Evolutionary conservation across 2,888 invertebrate genomes (phyloP).

Genomic region (Falcaria lacertinaria): DNA sequence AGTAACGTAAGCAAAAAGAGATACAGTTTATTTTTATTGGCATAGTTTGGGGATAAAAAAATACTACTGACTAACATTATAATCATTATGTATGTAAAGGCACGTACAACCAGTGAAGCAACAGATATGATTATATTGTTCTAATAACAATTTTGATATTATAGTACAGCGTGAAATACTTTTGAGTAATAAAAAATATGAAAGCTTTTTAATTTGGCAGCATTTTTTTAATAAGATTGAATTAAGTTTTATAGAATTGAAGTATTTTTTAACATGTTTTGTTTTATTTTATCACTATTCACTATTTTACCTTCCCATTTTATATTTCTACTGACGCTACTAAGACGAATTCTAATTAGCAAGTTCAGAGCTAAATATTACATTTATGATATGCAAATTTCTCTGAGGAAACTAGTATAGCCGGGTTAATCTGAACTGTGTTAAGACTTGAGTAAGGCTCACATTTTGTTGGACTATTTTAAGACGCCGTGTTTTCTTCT

Average conservation of each 20-base stretch:
- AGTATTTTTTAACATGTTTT: too few species aligned
- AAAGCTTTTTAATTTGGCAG: too few species aligned
- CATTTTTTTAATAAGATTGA: too few species aligned
- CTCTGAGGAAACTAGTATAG: constrained; percentile 37
- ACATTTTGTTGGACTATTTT: constrained; percentile 22
- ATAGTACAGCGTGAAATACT: too few species aligned
- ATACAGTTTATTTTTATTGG: not conserved
- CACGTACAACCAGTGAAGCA: too few species aligned
- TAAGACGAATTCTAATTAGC: constrained; percentile 72
- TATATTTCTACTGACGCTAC: constrained; percentile 43
- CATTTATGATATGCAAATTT: constrained; percentile 78
- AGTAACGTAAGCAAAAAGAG: constrained; percentile 41
- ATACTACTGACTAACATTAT: not conserved
- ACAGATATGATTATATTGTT: too few species aligned
- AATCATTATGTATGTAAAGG: too few species aligned
- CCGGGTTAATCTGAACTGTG: constrained; percentile 47
- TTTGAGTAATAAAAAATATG: too few species aligned
- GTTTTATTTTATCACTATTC: too few species aligned
- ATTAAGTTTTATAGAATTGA: too few species aligned
- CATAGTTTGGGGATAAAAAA: not conserved
- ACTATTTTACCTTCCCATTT: not conserved
- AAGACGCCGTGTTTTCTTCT: constrained; percentile 41
- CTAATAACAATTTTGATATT: too few species aligned
- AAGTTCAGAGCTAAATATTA: constrained; percentile 77
- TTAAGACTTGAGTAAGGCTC: constrained; percentile 26